Evolutionary conservation across 2,888 invertebrate genomes (phyloP).

Genomic region (Cerastoderma edule): DNA sequence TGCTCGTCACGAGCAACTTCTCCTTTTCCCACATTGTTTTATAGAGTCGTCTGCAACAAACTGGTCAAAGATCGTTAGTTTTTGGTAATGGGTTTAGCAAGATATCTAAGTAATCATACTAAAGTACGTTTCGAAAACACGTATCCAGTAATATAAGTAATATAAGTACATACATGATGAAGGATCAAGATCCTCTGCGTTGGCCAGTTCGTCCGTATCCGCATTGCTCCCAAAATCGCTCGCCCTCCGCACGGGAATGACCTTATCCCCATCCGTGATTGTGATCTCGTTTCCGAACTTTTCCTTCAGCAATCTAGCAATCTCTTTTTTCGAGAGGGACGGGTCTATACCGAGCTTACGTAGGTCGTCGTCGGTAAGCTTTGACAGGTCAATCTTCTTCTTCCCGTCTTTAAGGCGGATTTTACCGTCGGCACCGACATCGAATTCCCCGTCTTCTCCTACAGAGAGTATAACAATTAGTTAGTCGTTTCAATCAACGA

Average conservation of each 20-base stretch:
- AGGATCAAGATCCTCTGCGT: conserved; percentile 82
- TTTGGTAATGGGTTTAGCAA: too few relatives aligned
- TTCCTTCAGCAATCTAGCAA: conserved; percentile 80
- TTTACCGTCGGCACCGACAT: conserved; percentile 76
- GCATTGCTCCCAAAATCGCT: conserved; percentile 81
- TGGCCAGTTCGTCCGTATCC: conserved; percentile 81
- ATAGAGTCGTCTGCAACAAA: too few relatives aligned
- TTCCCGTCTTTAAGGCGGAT: conserved; percentile 80
- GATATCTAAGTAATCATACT: too few relatives aligned
- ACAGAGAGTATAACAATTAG: too few relatives aligned
- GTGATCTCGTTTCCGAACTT: conserved; percentile 80
- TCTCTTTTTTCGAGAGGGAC: conserved; percentile 80
- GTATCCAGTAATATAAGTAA: too few relatives aligned
- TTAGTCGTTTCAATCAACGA: too few relatives aligned
- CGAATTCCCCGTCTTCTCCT: conserved; percentile 65
- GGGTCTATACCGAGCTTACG: conserved; percentile 81
- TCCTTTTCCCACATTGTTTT: too few relatives aligned
- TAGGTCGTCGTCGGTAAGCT: conserved; percentile 81
- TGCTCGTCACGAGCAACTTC: too few relatives aligned
- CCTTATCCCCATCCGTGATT: conserved; percentile 74
- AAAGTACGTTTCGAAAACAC: too few relatives aligned
- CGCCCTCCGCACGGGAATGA: conserved; percentile 76
- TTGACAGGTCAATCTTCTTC: conserved; percentile 82
- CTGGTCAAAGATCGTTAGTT: too few relatives aligned
- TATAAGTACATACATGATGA: conserved; percentile 81